Base-by-base conservation (phyloP, 2,113 vertebrate species). In the Chaetodon auriga region DNA sequence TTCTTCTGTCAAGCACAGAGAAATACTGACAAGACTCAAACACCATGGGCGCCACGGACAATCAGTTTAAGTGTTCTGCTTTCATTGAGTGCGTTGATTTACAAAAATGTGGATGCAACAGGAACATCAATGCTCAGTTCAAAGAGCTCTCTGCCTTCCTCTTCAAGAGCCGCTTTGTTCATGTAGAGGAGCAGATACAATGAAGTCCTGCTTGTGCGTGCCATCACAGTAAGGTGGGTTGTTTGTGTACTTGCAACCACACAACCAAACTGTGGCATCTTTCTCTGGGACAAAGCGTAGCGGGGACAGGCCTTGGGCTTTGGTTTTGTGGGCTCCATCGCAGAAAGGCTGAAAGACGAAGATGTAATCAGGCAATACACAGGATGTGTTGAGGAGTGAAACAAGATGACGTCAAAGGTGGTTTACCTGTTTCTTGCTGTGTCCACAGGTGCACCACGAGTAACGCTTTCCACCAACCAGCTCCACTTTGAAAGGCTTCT, bases 371-470 rank as follows among this genome's bases (percentile, higher is more conserved):
- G 16, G 4, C 38, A 25, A 38, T 21, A 21, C 7, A 6, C 3
- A 4, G 30, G 25, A 38, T 4, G 14, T 35, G 21, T 21, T 0
- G 7, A 18, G 16, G 43, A n/a, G 13, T 10, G 23, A 48, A 9
- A 19, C 7, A 7, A 14, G 14, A 55, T 23, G 10, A 15, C 1
- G 7, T 49, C 23, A 15, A n/a, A 3, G 15, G 6, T 5, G 57
- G 8, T 48, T 12, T 60, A 97, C 97, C 95, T 97, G 97, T 9
- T 95, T 96, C 82, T 91, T 93, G 94, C 97, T 97, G 81, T 95
- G 93, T 53, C 97, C 97, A 90, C 96, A 97, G 9, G 94, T 89
- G 86, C 97, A 97, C 97, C 97, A 97, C 0, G 92, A 92, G 75
- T 97, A 96, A 1, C 80, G 90, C 82, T 96, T 97, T 1, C 95